Base-by-base conservation (phyloP, 2,888 invertebrate genomes). In the Orthosia gothica region DNA sequence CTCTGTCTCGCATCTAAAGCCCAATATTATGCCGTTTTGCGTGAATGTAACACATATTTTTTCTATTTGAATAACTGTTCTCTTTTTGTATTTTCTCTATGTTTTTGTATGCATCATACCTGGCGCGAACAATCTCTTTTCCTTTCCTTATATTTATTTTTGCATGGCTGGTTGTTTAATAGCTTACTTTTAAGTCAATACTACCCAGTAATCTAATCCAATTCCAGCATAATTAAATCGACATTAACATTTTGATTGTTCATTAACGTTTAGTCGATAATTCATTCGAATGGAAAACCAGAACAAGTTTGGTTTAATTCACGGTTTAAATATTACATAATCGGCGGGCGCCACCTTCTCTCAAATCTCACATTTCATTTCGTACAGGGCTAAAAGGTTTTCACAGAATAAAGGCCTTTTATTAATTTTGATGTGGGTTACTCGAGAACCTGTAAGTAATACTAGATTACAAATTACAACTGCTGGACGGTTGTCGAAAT, bases 381-480 rank as follows among this genome's bases (percentile, higher is more conserved):
- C 50, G 32, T 62, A 61, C 50, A 59, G 26, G 57, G 59, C 23
- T 54, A 71, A 74, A 47, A 68, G 62, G n/a, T n/a, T 68, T 68
- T 69, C 62, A 26, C 55, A 23, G 54, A 26, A 70, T 62, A 64
- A 50, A 71, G 52, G n/a, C 18, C 18, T 70, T 76, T 81, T 77
- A 63, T 66, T 66, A 67, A 70, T 66, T 82, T 71, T 79, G 79
- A 79, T 74, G 70, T 71, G 70, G 74, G 82, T 74, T 71, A 40
- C 16, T 26, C 15, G 52, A 66, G 58, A 69, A 62, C 50, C 58
- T 65, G 55, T 61, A 66, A 58, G 62, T 80, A 63, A 76, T 76
- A 62, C 49, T 49, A 55, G 40, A 40, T 40, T 12, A 15, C 61
- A 61, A 20, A 63, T 70, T 72, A 76, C 45, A 7, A 13, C 55